Base-by-base conservation (phyloP, 1,140 invertebrate genomes). In the Ceratina australensis region DNA sequence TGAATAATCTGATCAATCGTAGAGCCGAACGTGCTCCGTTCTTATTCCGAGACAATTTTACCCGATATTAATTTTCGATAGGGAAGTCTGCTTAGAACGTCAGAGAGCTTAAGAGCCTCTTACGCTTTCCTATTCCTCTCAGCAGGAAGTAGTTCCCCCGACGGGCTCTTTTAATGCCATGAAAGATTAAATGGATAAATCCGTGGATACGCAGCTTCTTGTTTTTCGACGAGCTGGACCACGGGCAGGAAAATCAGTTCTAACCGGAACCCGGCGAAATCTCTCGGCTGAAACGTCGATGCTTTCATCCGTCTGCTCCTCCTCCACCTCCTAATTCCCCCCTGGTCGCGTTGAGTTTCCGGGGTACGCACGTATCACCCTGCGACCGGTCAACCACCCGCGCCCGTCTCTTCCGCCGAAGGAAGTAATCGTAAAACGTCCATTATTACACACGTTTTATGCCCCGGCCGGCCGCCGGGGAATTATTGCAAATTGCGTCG, bases 191-290 rank as follows among this genome's bases (percentile, higher is more conserved):
- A 33, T 5, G 22, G 71, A 71, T 15, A 71, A 69, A 60, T 67
- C 63, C 54, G n/a, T 18, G n/a, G 56, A 61, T 47, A 18, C 26
- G 33, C 3, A 65, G 20, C 47, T 75, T 50, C 54, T 26, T 22
- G 33, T 12, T 15, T 15, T 18, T 22, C 1, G 22, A 33, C 13
- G 26, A 65, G 67, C 57, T 61, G 69, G 49, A 78, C 65, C 3
- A n/a, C 26, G 5, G n/a, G 63, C 49, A 63, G 22, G 81, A 73
- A 74, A 86, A 87, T 87, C 84, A 77, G 78, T 84, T 79, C 83
- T 57, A 77, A 74, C 61, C 78, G 82, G 16, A 84, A 82, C 64
- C 72, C 42, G 24, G 56, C 8, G 66, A 50, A 61, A 60, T 42
- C 57, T 77, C 63, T 49, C 22, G 74, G 61, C 75, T 71, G 26